Base-by-base conservation (phyloP, 2,113 vertebrate species). In the Burhinus oedicnemus region DNA sequence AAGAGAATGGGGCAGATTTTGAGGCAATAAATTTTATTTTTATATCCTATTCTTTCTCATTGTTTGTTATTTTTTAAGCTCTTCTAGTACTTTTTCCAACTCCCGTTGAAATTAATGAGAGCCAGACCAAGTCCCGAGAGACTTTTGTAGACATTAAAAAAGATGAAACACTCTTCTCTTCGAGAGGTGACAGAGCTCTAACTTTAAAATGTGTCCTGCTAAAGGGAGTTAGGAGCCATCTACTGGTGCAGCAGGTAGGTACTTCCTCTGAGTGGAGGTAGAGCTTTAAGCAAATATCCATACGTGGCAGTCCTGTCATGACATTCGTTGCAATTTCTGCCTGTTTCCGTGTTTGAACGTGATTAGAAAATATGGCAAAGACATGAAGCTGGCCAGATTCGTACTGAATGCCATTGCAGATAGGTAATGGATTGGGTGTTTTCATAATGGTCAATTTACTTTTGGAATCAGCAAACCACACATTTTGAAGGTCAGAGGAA, bases 21-120 rank as follows among this genome's bases (percentile, higher is more conserved):
- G 40, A 93, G 57, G 89, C 83, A 77, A 69, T 96, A 78, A 77
- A 92, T 97, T 96, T 96, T 84, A 54, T 66, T 95, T 95, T 95
- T 96, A 96, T 89, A 64, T 92, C 80, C n/a, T 83, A 45, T 90
- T 92, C 72, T 94, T 94, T 90, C 80, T 86, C 65, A 60, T 29
- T 80, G 74, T 72, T 94, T 87, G 15, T 90, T 96, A 70, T 90
- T 95, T 95, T 87, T 83, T 69, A 83, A 96, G 64, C 26, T 94
- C 38, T 91, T 47, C 58, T 94, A 68, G 45, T 72, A 58, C n/a
- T 91, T 82, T 91, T 94, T 36, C 32, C 62, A 86, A 4, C 62
- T 93, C 84, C 58, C 78, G 26, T 78, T 89, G 80, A 95, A 89
- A 94, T 88, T 85, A 90, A 57, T 40, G 68, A 85, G 89, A 94